Evolutionary conservation across 2,888 invertebrate genomes (phyloP).

Genomic region (Drosophila dives): DNA sequence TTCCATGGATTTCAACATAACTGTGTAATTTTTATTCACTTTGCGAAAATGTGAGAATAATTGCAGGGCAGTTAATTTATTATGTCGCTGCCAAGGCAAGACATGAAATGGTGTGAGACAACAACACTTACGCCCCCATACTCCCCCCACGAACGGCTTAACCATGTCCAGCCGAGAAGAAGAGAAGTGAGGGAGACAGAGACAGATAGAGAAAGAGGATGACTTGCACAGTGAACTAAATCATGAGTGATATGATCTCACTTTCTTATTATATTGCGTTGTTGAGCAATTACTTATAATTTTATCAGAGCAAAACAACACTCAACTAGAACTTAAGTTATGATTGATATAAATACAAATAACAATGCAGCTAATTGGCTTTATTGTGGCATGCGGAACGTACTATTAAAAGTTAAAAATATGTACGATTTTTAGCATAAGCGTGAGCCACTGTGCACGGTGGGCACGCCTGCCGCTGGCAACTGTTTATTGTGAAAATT

Average conservation of each 20-base stretch:
- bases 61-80: conserved; percentile 80
- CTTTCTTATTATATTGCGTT: neutral
- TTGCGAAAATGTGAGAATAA: conserved; percentile 79
- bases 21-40: conserved; percentile 76
- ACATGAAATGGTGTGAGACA: conserved; percentile 59
- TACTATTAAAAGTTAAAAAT: neutral
- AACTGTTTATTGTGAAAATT: conserved; percentile 82
- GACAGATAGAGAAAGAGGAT: neutral
- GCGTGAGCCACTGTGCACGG: conserved; percentile 41
- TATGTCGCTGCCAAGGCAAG: conserved; percentile 70
- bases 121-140: conserved; percentile 22
- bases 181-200: neutral
- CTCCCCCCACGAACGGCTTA: conserved; percentile 26
- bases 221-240: neutral
- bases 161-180: conserved; percentile 15
- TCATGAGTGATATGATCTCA: neutral
- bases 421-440: neutral
- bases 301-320: neutral
- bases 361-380: neutral
- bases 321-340: neutral
- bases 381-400: neutral
- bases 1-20: conserved; percentile 57
- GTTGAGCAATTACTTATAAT: neutral
- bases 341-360: neutral
- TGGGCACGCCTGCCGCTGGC: conserved; percentile 54